phyloP scores from a whole-genome alignment of 2,888 invertebrate species.

The Aleiodes alternator region DNA sequence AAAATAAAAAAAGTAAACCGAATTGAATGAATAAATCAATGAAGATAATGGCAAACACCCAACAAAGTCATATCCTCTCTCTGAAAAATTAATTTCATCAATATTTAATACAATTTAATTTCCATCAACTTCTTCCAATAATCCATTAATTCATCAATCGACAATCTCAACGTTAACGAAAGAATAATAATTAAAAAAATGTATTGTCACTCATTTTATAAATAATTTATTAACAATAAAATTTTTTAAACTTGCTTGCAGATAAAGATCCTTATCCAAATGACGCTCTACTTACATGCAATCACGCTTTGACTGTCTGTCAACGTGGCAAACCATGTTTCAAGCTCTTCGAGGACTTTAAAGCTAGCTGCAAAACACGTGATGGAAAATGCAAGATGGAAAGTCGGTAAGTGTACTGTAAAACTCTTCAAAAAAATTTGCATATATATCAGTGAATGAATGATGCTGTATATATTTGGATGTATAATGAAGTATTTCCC shows the following conservation, averaged over 20 bases:
- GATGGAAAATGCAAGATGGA: constrained; percentile 93
- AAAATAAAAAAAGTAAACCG: too few species aligned
- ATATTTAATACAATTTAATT: too few species aligned
- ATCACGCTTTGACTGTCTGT: constrained; percentile 91
- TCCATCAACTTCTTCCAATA: too few species aligned
- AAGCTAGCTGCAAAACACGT: constrained; percentile 89
- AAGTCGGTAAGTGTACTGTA: constrained; percentile 82
- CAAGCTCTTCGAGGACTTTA: constrained; percentile 90
- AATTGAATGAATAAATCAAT: too few species aligned
- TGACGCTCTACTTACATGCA: constrained; percentile 92
- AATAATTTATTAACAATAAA: too few species aligned
- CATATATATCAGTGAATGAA: background rate
- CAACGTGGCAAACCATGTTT: constrained; percentile 88
- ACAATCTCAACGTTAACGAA: too few species aligned
- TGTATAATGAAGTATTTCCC: background rate
- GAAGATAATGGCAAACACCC: too few species aligned
- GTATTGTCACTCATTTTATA: too few species aligned
- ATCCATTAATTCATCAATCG: too few species aligned
- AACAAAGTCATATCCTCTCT: too few species aligned
- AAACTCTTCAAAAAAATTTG: constrained; percentile 1
- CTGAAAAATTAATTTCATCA: too few species aligned
- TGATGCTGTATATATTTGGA: background rate
- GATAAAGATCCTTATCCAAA: constrained; percentile 94
- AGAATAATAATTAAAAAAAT: too few species aligned
- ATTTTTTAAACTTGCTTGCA: constrained; percentile 73